A percentile compares a stretch with the other conserved stretches of the same genome.
phyloP scores from a whole-genome alignment of 2,113 vertebrate genomes.

The Ornithorhynchus anatinus region DNA sequence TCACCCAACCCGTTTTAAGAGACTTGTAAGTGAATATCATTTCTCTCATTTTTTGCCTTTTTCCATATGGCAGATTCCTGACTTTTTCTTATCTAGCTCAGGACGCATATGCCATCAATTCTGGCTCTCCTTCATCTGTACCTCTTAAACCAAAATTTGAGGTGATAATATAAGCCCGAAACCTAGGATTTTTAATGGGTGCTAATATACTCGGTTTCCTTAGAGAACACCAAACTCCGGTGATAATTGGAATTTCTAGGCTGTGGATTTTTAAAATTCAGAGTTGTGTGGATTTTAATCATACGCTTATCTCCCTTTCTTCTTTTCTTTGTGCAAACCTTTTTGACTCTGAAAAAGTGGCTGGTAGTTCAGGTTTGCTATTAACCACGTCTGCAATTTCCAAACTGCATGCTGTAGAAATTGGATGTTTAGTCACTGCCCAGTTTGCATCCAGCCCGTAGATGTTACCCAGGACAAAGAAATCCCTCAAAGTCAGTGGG shows the following conservation, averaged over 20 bases:
- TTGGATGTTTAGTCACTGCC: neutral
- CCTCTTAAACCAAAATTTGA: neutral
- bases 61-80: neutral
- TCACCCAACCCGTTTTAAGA: neutral
- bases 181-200: neutral
- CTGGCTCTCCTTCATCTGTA: neutral
- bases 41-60: neutral
- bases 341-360: neutral
- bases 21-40: neutral
- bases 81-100: neutral
- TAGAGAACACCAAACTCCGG: neutral
- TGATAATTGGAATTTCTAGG: neutral
- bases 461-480: neutral
- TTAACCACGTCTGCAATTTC: neutral
- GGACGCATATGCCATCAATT: neutral
- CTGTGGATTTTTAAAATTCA: neutral
- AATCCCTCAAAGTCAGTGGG: no score
- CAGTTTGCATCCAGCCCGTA: neutral
- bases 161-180: neutral
- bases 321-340: no score
- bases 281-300: neutral
- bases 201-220: neutral
- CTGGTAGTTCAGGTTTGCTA: neutral
- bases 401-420: neutral
- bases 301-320: neutral